A percentile compares a stretch with the other conserved stretches of the same genome.
phyloP scores from a whole-genome alignment of 2,888 invertebrate genomes.

The Macropis europaea region DNA sequence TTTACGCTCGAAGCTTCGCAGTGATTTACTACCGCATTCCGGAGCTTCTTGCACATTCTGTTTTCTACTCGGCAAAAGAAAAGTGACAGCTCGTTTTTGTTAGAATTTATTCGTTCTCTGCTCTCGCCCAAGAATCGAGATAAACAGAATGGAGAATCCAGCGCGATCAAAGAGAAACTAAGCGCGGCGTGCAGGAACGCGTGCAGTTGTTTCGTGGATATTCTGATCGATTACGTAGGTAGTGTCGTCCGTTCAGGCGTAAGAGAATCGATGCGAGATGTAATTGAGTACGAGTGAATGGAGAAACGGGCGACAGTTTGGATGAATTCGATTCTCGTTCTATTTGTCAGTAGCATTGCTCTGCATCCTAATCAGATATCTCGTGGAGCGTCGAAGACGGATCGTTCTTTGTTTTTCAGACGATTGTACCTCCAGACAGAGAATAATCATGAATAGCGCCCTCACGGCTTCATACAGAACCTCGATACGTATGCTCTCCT shows the following conservation, averaged over 20 bases:
- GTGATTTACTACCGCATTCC: neutral
- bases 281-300: neutral
- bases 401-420: neutral
- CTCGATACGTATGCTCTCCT: conserved; percentile 17
- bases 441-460: neutral
- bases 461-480: neutral
- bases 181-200: too few species aligned
- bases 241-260: too few species aligned
- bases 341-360: neutral
- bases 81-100: conserved; percentile 16
- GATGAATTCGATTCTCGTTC: conserved; percentile 3
- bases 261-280: neutral
- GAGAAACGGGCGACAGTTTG: neutral
- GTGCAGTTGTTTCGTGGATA: too few species aligned
- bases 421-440: neutral
- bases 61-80: neutral
- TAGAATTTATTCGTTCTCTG: conserved; percentile 6
- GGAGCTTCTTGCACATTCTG: neutral
- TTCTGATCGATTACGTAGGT: too few species aligned
- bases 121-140: neutral
- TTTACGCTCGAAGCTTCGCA: conserved; percentile 6
- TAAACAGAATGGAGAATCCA: conserved; percentile 13
- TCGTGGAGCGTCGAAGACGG: neutral
- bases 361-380: neutral
- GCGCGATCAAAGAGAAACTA: neutral